phyloP scores from a whole-genome alignment of 2,797 vertebrate species.

The Gorsachius magnificus region DNA sequence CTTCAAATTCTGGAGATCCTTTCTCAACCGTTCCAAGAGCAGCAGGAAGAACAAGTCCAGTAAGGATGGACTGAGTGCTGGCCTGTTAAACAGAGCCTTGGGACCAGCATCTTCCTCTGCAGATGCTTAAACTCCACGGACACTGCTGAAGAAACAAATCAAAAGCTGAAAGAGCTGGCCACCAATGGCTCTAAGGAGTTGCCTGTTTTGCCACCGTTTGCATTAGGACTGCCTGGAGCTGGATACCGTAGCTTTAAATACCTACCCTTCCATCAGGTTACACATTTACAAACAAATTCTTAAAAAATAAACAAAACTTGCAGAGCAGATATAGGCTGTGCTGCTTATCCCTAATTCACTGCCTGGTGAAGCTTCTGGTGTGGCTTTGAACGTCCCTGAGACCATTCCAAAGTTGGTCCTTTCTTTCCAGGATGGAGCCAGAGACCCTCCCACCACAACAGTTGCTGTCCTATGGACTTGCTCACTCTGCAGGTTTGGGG shows the following conservation, averaged over 20 bases:
- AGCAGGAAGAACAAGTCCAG: conserved; percentile 1
- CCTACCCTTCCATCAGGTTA: background rate
- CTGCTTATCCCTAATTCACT: background rate
- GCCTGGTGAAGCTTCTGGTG: background rate
- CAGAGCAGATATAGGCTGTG: background rate
- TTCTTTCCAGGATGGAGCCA: background rate
- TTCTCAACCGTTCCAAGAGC: background rate
- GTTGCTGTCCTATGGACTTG: background rate
- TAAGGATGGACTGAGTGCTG: background rate
- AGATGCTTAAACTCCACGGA: background rate
- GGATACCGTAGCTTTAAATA: background rate
- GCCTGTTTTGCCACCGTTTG: background rate
- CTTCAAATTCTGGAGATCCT: background rate
- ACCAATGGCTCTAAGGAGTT: background rate
- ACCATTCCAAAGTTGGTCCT: background rate
- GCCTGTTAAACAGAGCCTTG: background rate
- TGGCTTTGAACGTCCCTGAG: background rate
- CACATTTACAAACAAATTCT: background rate
- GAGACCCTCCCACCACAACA: background rate
- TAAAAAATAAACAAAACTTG: background rate
- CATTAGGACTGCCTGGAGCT: background rate
- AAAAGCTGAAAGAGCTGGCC: background rate
- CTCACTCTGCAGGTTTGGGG: background rate
- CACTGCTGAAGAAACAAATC: conserved; percentile 9
- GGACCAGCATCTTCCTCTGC: background rate